Conservation (phyloP, 2,888 invertebrate genomes). For the Dryocosmus kuriphilus region DNA sequence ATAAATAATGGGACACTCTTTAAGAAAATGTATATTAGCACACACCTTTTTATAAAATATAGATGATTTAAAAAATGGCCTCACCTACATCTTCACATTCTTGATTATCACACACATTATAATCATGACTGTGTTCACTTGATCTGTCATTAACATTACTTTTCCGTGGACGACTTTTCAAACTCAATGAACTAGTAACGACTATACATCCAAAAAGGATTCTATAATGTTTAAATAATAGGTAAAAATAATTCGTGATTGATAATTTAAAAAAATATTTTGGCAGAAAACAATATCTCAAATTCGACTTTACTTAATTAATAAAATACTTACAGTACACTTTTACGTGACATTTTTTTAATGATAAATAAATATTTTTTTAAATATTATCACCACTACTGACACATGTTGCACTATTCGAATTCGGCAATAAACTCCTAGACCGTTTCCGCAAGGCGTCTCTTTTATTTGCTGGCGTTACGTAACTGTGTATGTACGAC, state of each 20-base stretch:
- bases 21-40: too few relatives aligned
- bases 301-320: background rate
- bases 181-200: slow-evolving; percentile 3
- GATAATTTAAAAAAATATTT: too few relatives aligned
- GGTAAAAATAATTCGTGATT: background rate
- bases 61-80: background rate
- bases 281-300: background rate
- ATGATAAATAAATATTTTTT: background rate
- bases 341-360: background rate
- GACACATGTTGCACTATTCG: background rate
- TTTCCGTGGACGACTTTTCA: background rate
- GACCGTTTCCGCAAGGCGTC: background rate
- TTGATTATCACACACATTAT: slow-evolving; percentile 6
- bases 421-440: slow-evolving; percentile 26
- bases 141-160: background rate
- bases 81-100: slow-evolving; percentile 13
- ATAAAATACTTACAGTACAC: background rate
- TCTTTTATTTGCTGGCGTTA: slow-evolving; percentile 24
- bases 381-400: background rate
- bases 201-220: slow-evolving; percentile 2
- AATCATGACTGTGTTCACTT: slow-evolving; percentile 10
- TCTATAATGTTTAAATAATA: background rate
- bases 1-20: too few relatives aligned
- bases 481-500: slow-evolving; percentile 7
- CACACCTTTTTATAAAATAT: background rate